Evolutionary conservation across 2,888 invertebrate species (phyloP), one percentile per base, ranked within the genome.

Genomic region (Synanthedon formicaeformis): DNA sequence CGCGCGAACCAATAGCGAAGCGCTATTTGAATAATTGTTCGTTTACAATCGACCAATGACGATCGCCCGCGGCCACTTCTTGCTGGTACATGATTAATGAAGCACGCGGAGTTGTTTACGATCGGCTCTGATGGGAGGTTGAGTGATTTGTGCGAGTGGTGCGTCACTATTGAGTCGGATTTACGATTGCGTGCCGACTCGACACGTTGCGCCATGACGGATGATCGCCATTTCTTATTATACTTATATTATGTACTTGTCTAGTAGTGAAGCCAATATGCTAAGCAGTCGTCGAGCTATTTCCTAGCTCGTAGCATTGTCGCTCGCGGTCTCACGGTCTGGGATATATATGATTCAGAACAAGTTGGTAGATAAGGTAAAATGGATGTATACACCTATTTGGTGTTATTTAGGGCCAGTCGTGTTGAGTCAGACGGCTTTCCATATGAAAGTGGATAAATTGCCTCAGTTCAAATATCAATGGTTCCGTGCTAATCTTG

Each of bases 1-100:
- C 63, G 61, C 63, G 58, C 60, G 65, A 69, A 64, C 86, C 86
- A 87, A 86, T 86, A 71, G 65, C 64, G 61, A 69, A 62, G 65
- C 74, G 64, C 67, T 71, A 75, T 86, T 86, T 83, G 81, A 86
- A 87, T 87, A 87, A 86, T 86, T 84, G 84, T 84, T 81, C 83
- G 77, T 73, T 76, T 73, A 64, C 70, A 64, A 63, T 65, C 71
- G 71, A 67, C 86, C 86, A 87, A 87, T 87, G 63, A 80, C 69
- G 72, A 65, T 64, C 71, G 79, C 75, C 73, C 68, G 67, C 71
- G 74, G 77, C 75, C 52, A 69, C 66, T 73, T 79, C 75, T 78
- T 76, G 78, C 77, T 72, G 69, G 67, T 73, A 74, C 71, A 71
- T 86, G 84, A 87, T 86, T 81, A 81, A 84, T 84, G 80, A 69